phyloP scores from a whole-genome alignment of 1,140 invertebrate genomes.

The Planococcus citri region DNA sequence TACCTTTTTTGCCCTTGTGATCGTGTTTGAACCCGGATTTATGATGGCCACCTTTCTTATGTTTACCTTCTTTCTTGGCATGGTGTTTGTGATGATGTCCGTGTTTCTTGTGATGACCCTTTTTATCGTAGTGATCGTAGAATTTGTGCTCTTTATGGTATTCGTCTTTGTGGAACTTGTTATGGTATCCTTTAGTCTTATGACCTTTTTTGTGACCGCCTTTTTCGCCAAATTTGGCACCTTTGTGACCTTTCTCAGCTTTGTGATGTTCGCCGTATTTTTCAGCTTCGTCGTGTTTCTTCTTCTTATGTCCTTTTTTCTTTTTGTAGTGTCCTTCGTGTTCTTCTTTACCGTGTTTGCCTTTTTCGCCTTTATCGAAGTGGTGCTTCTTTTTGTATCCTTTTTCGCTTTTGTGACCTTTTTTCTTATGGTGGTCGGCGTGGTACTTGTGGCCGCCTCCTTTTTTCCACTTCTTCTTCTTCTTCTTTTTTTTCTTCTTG shows the following conservation, averaged over 20 bases:
- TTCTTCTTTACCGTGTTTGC: slow-evolving; percentile 55
- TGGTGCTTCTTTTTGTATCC: slow-evolving; percentile 52
- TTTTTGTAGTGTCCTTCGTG: slow-evolving; percentile 56
- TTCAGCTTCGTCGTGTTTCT: slow-evolving; percentile 55
- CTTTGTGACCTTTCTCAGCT: slow-evolving; percentile 58
- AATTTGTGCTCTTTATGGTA: slow-evolving; percentile 72
- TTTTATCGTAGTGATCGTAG: slow-evolving; percentile 66
- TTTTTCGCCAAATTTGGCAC: slow-evolving; percentile 49
- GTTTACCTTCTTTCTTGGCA: slow-evolving; percentile 50
- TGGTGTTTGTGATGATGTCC: slow-evolving; percentile 55
- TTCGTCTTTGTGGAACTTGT: slow-evolving; percentile 68
- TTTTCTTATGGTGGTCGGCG: slow-evolving; percentile 45
- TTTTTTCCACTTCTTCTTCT: slow-evolving; percentile 32
- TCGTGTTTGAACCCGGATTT: slow-evolving; percentile 55
- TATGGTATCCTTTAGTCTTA: slow-evolving; percentile 56
- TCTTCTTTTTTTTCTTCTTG: no score
- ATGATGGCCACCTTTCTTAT: slow-evolving; percentile 56
- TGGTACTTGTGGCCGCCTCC: slow-evolving; percentile 51
- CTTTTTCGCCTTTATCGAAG: slow-evolving; percentile 53
- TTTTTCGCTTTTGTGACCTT: slow-evolving; percentile 52
- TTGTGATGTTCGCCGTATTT: slow-evolving; percentile 57
- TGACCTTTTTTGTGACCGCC: slow-evolving; percentile 58
- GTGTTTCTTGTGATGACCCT: slow-evolving; percentile 57
- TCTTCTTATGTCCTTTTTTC: slow-evolving; percentile 58
- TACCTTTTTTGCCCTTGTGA: slow-evolving; percentile 57